A percentile compares a stretch with the other conserved stretches of the same genome.
Conservation (phyloP, 1,140 invertebrate genomes). For the Aethina tumida region DNA sequence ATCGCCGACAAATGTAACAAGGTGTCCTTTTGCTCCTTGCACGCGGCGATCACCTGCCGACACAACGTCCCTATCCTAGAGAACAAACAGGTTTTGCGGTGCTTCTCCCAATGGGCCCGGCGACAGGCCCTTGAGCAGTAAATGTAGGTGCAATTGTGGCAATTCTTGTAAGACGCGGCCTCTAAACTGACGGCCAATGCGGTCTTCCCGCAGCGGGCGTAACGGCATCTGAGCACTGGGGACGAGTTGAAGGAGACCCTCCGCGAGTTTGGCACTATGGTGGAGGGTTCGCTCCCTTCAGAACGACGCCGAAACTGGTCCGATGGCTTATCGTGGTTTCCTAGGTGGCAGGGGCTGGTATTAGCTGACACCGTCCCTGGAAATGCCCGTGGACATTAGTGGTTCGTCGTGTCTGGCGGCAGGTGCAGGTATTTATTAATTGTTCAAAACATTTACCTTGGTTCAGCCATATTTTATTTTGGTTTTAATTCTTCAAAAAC, state of each 20-base stretch:
- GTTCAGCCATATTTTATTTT: no score
- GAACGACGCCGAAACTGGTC: constrained; percentile 39
- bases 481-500: no score
- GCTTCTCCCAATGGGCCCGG: constrained; percentile 81
- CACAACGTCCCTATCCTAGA: constrained; percentile 79
- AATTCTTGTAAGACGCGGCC: constrained; percentile 59
- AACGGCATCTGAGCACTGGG: constrained; percentile 58
- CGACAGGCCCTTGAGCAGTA: constrained; percentile 79
- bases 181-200: constrained; percentile 46
- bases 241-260: constrained; percentile 28
- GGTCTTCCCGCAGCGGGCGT: constrained; percentile 57
- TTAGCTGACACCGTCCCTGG: constrained; percentile 37
- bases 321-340: constrained; percentile 32
- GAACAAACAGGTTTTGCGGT: constrained; percentile 81
- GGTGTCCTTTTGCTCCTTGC: constrained; percentile 73
- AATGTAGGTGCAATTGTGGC: constrained; percentile 87
- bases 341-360: constrained; percentile 35
- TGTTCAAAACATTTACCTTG: no score
- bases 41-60: constrained; percentile 75
- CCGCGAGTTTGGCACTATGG: constrained; percentile 12
- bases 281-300: constrained; percentile 40
- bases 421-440: no score
- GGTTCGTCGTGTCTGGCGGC: no score
- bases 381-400: no score
- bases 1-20: constrained; percentile 68